phyloP scores from a whole-genome alignment of 2,888 invertebrate species.

The Gonocerus acuteangulatus region DNA sequence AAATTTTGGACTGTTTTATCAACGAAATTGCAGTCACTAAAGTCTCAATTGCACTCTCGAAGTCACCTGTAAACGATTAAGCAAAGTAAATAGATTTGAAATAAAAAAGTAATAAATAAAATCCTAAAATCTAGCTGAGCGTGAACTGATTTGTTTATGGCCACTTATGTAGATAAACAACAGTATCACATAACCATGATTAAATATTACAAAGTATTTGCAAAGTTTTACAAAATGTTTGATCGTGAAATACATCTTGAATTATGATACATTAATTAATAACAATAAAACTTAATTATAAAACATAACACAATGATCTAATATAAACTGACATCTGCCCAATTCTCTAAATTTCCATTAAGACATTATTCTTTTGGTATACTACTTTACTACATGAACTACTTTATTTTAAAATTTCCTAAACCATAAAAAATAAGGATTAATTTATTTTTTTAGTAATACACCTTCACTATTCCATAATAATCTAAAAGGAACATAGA shows the following conservation, averaged over 20 bases:
- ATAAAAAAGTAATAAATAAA: background rate
- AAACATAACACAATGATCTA: background rate
- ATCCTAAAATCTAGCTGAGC: background rate
- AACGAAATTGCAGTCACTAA: constrained; percentile 96
- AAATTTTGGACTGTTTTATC: constrained; percentile 95
- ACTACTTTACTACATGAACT: no score
- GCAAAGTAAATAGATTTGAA: background rate
- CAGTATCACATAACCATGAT: no score
- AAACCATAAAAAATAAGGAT: no score
- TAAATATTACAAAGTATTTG: no score
- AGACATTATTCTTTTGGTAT: no score
- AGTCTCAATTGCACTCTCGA: constrained; percentile 96
- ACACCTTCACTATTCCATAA: no score
- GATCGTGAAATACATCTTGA: constrained; percentile 1
- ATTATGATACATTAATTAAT: background rate
- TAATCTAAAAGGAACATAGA: no score
- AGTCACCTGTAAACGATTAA: constrained; percentile 58
- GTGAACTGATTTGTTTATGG: no score
- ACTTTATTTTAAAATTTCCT: no score
- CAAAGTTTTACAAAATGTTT: no score
- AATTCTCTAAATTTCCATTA: background rate
- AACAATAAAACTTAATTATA: constrained; percentile 11
- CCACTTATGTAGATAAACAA: no score
- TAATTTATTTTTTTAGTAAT: no score
- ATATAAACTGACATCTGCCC: constrained; percentile 9